Conservation (phyloP, 2,113 vertebrate species). For the Haemorhous mexicanus region DNA sequence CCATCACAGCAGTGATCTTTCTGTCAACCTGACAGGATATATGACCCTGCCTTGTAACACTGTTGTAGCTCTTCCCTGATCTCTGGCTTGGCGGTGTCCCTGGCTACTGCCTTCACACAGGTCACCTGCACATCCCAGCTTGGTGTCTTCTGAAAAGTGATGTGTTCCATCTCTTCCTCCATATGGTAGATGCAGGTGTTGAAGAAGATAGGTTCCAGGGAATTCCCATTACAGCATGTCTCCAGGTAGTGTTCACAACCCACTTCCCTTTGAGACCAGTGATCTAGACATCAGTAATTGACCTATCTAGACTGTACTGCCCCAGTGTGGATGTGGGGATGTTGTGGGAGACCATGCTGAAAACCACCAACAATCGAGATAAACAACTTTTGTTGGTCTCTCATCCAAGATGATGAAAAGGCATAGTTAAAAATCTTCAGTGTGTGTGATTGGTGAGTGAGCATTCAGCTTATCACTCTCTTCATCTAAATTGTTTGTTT, state of each 20-base stretch:
- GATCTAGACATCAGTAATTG: background rate
- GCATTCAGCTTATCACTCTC: background rate
- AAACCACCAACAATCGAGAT: background rate
- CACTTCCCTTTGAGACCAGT: background rate
- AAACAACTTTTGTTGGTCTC: background rate
- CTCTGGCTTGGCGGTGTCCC: background rate
- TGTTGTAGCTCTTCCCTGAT: background rate
- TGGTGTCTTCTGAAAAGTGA: background rate
- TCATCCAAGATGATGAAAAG: background rate
- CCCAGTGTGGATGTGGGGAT: background rate
- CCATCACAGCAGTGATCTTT: background rate
- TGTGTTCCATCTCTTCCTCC: background rate
- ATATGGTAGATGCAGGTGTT: background rate
- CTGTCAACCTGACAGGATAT: too few species aligned
- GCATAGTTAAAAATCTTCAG: background rate
- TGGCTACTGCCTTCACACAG: background rate
- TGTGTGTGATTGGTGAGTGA: background rate
- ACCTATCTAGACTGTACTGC: background rate
- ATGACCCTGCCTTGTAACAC: background rate
- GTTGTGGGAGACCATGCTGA: background rate
- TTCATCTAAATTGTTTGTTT: constrained; percentile 21
- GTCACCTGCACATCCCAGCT: background rate
- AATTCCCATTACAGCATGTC: background rate
- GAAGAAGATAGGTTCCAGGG: background rate
- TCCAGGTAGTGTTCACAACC: background rate